These are phyloP conservation scores for Sminthopsis crassicaudata DNA, from an alignment of 2,113 vertebrate species.

Conservation along the genomic window DNA sequence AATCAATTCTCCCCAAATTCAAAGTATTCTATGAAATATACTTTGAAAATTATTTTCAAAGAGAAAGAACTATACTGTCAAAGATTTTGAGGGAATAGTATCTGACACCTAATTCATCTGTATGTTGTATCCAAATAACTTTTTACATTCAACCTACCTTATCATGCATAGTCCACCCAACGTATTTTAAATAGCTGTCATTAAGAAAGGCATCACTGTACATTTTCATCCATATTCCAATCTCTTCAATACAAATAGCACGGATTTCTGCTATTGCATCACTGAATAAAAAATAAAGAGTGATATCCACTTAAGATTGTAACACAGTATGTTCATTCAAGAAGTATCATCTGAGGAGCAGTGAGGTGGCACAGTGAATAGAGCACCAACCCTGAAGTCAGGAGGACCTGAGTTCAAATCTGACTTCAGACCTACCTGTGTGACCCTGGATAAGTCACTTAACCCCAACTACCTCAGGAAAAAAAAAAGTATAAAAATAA, in stretches of 20 bases:
- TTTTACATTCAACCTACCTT: constrained; percentile 86
- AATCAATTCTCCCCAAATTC: background rate
- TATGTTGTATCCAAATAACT: background rate
- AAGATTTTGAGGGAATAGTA: background rate
- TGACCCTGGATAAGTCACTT: too few species aligned
- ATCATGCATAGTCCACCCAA: constrained; percentile 99
- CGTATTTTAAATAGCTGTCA: constrained; percentile 99
- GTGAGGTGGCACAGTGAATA: too few species aligned
- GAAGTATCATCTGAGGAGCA: background rate
- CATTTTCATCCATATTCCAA: constrained; percentile 99
- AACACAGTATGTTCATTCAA: constrained; percentile 32
- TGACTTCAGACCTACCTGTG: too few species aligned
- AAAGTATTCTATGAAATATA: background rate
- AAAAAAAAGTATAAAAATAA: constrained; percentile 18
- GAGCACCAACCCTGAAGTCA: too few species aligned
- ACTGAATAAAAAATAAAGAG: constrained; percentile 80
- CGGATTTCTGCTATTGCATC: constrained; percentile 99
- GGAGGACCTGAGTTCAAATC: too few species aligned
- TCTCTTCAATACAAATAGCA: constrained; percentile 99
- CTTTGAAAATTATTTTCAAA: background rate
- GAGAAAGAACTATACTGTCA: background rate
- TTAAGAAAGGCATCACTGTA: constrained; percentile 99
- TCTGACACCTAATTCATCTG: background rate
- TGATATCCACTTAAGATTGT: constrained; percentile 33
- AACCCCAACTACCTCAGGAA: too few species aligned